Evolutionary conservation across 2,797 vertebrate genomes (phyloP).

Genomic region (Microctenopoma steveboyesi): DNA sequence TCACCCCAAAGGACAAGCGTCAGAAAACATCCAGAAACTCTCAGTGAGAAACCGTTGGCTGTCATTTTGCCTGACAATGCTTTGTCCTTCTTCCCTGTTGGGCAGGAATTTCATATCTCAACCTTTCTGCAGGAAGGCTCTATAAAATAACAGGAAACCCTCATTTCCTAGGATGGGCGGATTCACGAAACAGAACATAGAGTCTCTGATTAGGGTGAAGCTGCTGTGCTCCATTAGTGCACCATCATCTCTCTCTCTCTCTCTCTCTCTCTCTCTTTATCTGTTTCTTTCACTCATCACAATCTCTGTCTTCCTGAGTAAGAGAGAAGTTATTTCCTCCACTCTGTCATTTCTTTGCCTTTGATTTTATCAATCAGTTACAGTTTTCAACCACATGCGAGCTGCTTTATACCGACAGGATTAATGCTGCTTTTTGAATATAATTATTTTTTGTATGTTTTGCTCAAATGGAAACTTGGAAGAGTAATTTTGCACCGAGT

Average conservation of each 20-base stretch:
- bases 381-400: neutral
- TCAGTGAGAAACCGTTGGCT: conserved; percentile 37
- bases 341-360: conserved; percentile 5
- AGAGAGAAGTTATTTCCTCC: conserved; percentile 12
- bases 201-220: conserved; percentile 63
- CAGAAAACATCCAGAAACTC: conserved; percentile 58
- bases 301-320: conserved; percentile 36
- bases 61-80: conserved; percentile 67
- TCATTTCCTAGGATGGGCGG: conserved; percentile 83
- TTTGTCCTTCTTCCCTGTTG: conserved; percentile 67
- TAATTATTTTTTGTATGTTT: conserved; percentile 1
- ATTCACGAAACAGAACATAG: conserved; percentile 74
- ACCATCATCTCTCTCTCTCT: conserved; percentile 45
- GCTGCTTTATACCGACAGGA: neutral
- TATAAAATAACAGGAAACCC: conserved; percentile 85
- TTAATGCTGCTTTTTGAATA: neutral
- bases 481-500: neutral
- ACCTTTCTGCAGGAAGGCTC: conserved; percentile 80
- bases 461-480: conserved; percentile 9
- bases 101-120: conserved; percentile 74
- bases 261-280: conserved; percentile 11
- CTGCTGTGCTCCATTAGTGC: conserved; percentile 51
- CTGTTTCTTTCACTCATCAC: conserved; percentile 40
- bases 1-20: conserved; percentile 74
- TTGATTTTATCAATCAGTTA: conserved; percentile 16